Percentiles rank a stretch among this genome's conserved stretches.
phyloP scores from a whole-genome alignment of 2,888 invertebrate genomes.

The Acanthosepion pharaonis region DNA sequence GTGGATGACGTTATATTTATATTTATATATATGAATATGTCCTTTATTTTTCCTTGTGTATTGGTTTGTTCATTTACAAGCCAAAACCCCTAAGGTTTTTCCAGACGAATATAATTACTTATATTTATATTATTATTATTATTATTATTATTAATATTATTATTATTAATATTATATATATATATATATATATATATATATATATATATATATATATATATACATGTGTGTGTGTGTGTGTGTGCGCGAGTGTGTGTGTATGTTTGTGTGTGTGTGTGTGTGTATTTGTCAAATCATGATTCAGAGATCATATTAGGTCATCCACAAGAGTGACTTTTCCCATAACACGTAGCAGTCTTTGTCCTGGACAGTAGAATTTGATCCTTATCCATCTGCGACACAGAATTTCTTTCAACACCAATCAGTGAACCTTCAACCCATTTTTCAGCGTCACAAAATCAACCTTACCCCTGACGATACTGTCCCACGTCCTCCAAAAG shows the following conservation, averaged over 20 bases:
- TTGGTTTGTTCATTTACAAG: too few species aligned
- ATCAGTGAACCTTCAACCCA: neutral
- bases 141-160: too few species aligned
- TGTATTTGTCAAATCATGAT: neutral
- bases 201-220: neutral
- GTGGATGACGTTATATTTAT: too few species aligned
- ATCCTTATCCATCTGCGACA: neutral
- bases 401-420: neutral
- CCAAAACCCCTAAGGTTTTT: too few species aligned
- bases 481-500: neutral
- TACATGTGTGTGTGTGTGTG: neutral
- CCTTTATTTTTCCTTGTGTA: too few species aligned
- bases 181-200: neutral
- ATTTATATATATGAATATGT: too few species aligned
- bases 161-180: too few species aligned
- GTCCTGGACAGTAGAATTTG: neutral
- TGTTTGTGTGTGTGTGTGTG: too few species aligned
- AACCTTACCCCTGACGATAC: neutral
- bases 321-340: neutral
- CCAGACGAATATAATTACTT: too few species aligned
- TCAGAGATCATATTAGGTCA: neutral
- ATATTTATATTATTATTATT: too few species aligned
- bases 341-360: neutral
- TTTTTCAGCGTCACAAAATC: neutral
- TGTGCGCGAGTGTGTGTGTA: too few species aligned